Base-by-base conservation (phyloP, 2,888 invertebrate species). In the Hemicrepidius hirtus region DNA sequence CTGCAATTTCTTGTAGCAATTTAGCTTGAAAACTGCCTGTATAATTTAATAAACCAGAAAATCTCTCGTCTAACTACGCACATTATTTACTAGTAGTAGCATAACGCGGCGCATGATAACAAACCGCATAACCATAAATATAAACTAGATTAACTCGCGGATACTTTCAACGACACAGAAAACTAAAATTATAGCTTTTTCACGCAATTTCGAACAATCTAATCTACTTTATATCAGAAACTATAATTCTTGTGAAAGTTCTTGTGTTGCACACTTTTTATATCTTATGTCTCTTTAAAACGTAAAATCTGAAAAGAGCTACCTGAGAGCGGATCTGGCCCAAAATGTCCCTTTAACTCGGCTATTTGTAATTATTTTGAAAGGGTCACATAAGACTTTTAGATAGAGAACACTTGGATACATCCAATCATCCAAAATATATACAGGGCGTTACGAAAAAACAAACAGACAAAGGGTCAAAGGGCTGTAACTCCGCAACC, bases 101-200 rank as follows among this genome's bases (percentile, higher is more conserved):
- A 59, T 12, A 44, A 44, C 13, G 41, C 41, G 16, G 24, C 16
- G 20, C 37, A 21, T 35, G 64, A 65, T 65, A 65, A 63, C 32
- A 37, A 63, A 46, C 64, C 53, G 50, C 64, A 37, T 44, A 37
- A 37, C 37, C 37, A 57, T 57, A 57, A 37, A 35, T 21, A 35
- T 20, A 65, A 68, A 57, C 21, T 59, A 68, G 68, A 68, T 68
- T 68, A 68, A 49, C 59, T 55, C 28, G 16, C 21, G 21, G 65
- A 66, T 66, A 66, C 65, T 68, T 68, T 68, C 68, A 49, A 68
- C 59, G 68, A 49, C 68, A 60, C 40, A 60, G 59, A 68, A n/a
- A 57, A 59, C 53, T 46, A 68, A 68, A 68, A 68, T 59, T 59
- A 68, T 60, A 49, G 41, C 53, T 53, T 66, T 66, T 66, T 66